These are phyloP conservation scores for Cygnus atratus DNA, from an alignment of 2,113 vertebrate genomes.

Conservation along the genomic window DNA sequence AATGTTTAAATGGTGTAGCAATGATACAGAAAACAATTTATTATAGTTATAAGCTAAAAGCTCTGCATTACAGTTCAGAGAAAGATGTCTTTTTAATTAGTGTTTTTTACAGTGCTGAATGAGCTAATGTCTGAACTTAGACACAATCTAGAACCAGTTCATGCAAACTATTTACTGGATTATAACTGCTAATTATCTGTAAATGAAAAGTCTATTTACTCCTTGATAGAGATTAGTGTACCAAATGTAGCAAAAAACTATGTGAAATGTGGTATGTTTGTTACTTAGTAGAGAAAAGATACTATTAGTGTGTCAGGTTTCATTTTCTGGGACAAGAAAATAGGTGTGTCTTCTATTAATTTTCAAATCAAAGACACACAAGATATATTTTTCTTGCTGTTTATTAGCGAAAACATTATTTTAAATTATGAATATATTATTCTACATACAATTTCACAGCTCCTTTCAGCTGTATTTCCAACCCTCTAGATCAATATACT, in stretches of 20 bases:
- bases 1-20: not conserved
- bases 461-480: not conserved
- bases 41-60: not conserved
- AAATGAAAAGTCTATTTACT: slow-evolving; percentile 70
- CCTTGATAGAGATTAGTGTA: slow-evolving; percentile 72
- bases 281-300: slow-evolving; percentile 38
- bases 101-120: not conserved
- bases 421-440: not conserved
- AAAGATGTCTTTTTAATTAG: not conserved
- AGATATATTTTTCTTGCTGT: not conserved
- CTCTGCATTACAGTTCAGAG: not conserved
- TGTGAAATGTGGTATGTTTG: slow-evolving; percentile 51
- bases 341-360: slow-evolving; percentile 7
- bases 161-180: slow-evolving; percentile 53
- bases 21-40: not conserved
- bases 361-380: not conserved
- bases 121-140: slow-evolving; percentile 31
- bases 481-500: not conserved
- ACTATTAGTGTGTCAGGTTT: slow-evolving; percentile 36
- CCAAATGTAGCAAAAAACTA: slow-evolving; percentile 71
- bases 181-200: slow-evolving; percentile 66
- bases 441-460: not conserved
- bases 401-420: not conserved
- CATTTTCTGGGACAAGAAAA: not conserved
- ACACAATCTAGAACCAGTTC: slow-evolving; percentile 47